Evolutionary conservation across 1,140 invertebrate genomes (phyloP).

Genomic region (Diachasmimorpha longicaudata): DNA sequence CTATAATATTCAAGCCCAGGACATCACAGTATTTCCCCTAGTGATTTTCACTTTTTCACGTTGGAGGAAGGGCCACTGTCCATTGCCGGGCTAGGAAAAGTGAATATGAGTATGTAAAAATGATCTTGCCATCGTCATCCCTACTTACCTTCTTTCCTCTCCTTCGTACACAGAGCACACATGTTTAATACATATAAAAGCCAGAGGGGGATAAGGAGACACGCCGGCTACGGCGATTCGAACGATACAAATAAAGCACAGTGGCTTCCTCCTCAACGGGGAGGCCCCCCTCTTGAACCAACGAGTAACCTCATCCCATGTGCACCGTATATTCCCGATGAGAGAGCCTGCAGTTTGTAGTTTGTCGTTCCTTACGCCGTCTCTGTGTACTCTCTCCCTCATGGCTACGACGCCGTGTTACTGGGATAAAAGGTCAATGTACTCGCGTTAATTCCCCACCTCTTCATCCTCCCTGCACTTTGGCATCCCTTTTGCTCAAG

Average conservation of each 20-base stretch:
- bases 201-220: constrained; percentile 24
- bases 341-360: constrained; percentile 17
- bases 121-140: too few species aligned
- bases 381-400: constrained; percentile 33
- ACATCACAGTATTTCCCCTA: too few species aligned
- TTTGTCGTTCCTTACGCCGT: constrained; percentile 10
- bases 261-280: constrained; percentile 31
- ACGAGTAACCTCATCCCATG: not conserved
- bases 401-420: constrained; percentile 60
- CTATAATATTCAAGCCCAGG: too few species aligned
- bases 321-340: not conserved
- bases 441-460: constrained; percentile 34
- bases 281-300: not conserved
- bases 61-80: too few species aligned
- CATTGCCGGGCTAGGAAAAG: too few species aligned
- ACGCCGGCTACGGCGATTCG: constrained; percentile 45
- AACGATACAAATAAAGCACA: constrained; percentile 57
- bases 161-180: not conserved
- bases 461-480: not conserved
- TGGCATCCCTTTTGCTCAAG: not conserved
- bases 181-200: constrained; percentile 3
- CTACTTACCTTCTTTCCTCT: not conserved
- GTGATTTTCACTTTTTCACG: too few species aligned
- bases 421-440: constrained; percentile 64
- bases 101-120: too few species aligned